These are phyloP conservation scores for Lordiphosa andalusiaca DNA, from an alignment of 2,888 invertebrate species.

Conservation along the genomic window DNA sequence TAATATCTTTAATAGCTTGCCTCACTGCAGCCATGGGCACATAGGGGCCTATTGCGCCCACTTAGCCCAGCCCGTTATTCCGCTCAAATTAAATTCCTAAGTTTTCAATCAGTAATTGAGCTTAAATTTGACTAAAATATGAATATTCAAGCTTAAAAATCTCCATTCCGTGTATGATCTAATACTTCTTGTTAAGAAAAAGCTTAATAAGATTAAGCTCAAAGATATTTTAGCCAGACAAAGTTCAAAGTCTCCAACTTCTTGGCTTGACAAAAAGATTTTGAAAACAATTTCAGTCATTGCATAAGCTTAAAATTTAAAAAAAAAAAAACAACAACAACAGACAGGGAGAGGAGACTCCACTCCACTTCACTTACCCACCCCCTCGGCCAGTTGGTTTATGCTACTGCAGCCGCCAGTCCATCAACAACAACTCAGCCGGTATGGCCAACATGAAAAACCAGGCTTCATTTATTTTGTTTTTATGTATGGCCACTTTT, in stretches of 20 bases:
- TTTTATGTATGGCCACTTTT: constrained; percentile 45
- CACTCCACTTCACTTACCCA: constrained; percentile 3
- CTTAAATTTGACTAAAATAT: too few relatives aligned
- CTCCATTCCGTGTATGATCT: too few relatives aligned
- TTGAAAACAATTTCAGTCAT: constrained; percentile 37
- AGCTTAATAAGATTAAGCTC: too few relatives aligned
- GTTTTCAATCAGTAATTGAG: too few relatives aligned
- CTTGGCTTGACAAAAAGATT: constrained; percentile 22
- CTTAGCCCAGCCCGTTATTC: too few relatives aligned
- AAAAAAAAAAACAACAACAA: constrained; percentile 23
- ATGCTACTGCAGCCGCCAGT: constrained; percentile 25
- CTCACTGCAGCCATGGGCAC: too few relatives aligned
- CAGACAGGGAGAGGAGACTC: constrained; percentile 11
- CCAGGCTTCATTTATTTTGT: constrained; percentile 46
- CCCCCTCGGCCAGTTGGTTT: constrained; percentile 6
- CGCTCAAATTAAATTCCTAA: too few relatives aligned
- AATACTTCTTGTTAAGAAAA: too few relatives aligned
- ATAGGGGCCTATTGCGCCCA: too few relatives aligned
- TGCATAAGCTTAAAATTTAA: constrained; percentile 52
- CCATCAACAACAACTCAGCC: constrained; percentile 19
- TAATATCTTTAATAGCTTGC: too few relatives aligned
- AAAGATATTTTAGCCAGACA: constrained; percentile 6
- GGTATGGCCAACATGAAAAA: constrained; percentile 37
- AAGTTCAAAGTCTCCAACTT: constrained; percentile 2
- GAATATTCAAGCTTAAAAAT: too few relatives aligned